Evolutionary conservation across 1,140 invertebrate species (phyloP), one percentile per base, ranked within the genome.

Genomic region (Eufriesea mexicana): DNA sequence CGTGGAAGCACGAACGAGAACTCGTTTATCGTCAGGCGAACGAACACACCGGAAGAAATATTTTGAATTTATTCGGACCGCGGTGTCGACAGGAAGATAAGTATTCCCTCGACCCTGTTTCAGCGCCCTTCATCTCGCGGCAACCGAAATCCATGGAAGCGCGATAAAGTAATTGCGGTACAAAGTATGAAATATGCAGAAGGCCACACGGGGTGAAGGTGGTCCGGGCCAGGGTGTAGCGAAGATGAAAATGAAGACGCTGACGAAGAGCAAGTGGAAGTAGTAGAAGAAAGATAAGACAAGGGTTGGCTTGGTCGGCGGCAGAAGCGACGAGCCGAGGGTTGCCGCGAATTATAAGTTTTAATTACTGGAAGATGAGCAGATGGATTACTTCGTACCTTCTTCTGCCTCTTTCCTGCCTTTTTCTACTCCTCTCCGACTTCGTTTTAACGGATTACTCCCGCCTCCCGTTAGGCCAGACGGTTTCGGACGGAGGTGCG

Each of bases 311-410:
- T 4, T 49, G 61, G 25, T 14, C 49, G 62, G 54, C 28, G 70
- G 23, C 51, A 72, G 54, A 28, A 68, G 62, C 62, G 54, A 47
- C 54, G 23, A 62, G 66, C n/a, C 59, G 51, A 67, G 72, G 28
- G 83, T 51, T 64, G 84, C 84, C 85, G 81, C 86, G 88, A 92
- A 91, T 92, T 92, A 92, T 91, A 92, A 91, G 90, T 92, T 92
- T 92, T 92, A 91, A 92, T 92, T 91, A 91, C 89, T 91, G 88
- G 79, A 88, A 90, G 90, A 91, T 88, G 89, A 91, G 91, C 88
- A 85, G 89, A 91, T 91, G 90, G 90, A 91, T 91, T 91, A 90
- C 89, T 88, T 87, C 68, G 82, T 83, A 89, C 78, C 84, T 89
- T 89, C 79, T 66, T 45, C 42, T 8, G 42, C n/a, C 18, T 16